Conservation (phyloP, 2,888 invertebrate species). For the Melanostoma mellinum region DNA sequence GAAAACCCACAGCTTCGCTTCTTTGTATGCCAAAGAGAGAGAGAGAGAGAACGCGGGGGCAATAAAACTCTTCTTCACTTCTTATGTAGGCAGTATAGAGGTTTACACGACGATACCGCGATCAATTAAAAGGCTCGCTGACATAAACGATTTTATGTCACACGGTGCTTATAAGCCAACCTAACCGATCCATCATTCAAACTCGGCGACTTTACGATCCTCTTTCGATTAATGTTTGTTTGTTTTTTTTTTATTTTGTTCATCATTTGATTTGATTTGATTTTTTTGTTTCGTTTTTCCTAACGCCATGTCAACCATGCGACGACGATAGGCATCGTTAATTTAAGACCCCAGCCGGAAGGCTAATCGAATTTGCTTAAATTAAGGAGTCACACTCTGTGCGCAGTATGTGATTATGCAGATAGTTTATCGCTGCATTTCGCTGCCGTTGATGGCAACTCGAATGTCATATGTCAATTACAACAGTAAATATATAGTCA, state of each 20-base stretch:
- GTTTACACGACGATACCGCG: background rate
- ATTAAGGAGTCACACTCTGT: slow-evolving; percentile 63
- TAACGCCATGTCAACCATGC: slow-evolving; percentile 41
- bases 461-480: slow-evolving; percentile 72
- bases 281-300: slow-evolving; percentile 30
- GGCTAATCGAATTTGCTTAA: slow-evolving; percentile 66
- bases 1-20: slow-evolving; percentile 5
- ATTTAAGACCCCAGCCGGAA: slow-evolving; percentile 53
- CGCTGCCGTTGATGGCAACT: slow-evolving; percentile 63
- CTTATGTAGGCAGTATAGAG: background rate
- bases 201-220: slow-evolving; percentile 49
- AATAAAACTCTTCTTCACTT: slow-evolving; percentile 54
- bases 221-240: slow-evolving; percentile 39
- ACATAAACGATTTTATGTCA: slow-evolving; percentile 70
- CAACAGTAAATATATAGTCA: slow-evolving; percentile 72
- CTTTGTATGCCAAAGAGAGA: background rate
- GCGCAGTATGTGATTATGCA: slow-evolving; percentile 53
- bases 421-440: slow-evolving; percentile 55
- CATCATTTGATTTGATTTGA: no score
- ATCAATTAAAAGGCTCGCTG: slow-evolving; percentile 66
- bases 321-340: slow-evolving; percentile 17
- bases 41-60: background rate
- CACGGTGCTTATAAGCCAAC: slow-evolving; percentile 59
- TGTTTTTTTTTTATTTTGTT: background rate
- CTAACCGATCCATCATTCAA: slow-evolving; percentile 70